Conservation (phyloP, 2,113 vertebrate species). For the Pheucticus melanocephalus region DNA sequence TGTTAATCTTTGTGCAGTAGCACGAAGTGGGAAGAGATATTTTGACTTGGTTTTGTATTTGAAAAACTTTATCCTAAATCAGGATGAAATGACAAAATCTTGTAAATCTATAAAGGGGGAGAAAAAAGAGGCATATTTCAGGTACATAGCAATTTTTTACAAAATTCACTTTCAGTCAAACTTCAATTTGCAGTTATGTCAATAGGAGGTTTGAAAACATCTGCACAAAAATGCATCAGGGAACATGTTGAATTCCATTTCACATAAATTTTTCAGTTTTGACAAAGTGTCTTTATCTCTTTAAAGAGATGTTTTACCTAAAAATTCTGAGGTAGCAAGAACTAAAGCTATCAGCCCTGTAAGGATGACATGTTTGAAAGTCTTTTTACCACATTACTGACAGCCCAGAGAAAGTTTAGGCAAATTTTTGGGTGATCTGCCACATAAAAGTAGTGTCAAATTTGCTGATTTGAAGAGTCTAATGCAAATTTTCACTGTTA, state of each 20-base stretch:
- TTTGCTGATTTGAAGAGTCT: background rate
- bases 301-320: background rate
- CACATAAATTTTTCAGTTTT: background rate
- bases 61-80: background rate
- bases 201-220: background rate
- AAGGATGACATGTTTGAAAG: background rate
- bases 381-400: background rate
- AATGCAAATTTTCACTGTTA: background rate
- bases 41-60: background rate
- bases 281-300: background rate
- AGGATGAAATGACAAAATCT: background rate
- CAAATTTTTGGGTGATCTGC: background rate
- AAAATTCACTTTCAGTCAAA: background rate
- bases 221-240: background rate
- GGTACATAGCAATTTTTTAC: rapidly evolving
- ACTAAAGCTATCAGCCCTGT: background rate
- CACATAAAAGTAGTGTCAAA: background rate
- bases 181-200: background rate
- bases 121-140: background rate
- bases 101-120: background rate
- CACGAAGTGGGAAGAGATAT: background rate
- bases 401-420: background rate
- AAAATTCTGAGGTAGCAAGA: background rate
- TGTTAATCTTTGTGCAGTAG: background rate
- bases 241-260: background rate